phyloP scores from a whole-genome alignment of 1,140 invertebrate species.

The Drosophila cardini region DNA sequence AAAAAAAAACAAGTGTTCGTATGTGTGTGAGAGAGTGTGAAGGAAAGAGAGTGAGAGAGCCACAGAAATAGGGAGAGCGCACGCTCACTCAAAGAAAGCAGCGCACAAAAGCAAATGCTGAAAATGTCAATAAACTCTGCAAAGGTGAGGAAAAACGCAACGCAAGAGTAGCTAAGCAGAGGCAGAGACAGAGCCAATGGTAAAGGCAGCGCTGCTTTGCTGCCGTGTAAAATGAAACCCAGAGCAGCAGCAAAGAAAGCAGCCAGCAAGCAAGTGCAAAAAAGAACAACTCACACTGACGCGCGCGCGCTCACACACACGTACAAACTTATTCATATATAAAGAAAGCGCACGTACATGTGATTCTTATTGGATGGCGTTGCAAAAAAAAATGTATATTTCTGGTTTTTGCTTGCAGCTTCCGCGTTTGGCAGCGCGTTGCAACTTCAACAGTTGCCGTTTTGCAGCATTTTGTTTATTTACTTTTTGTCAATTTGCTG shows the following conservation, averaged over 20 bases:
- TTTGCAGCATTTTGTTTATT: slow-evolving; percentile 76
- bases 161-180: slow-evolving; percentile 61
- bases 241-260: slow-evolving; percentile 69
- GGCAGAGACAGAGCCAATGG: slow-evolving; percentile 17
- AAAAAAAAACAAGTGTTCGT: slow-evolving; percentile 76
- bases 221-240: slow-evolving; percentile 70
- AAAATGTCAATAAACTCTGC: slow-evolving; percentile 83
- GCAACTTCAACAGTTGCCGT: slow-evolving; percentile 71
- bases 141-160: slow-evolving; percentile 83
- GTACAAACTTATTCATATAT: slow-evolving; percentile 15
- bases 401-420: slow-evolving; percentile 74
- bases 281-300: slow-evolving; percentile 46
- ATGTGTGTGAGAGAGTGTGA: slow-evolving; percentile 18
- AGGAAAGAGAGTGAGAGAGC: slow-evolving; percentile 35
- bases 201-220: slow-evolving; percentile 30
- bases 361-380: slow-evolving; percentile 68
- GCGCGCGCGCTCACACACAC: slow-evolving; percentile 7
- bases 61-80: slow-evolving; percentile 55
- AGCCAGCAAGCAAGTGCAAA: slow-evolving; percentile 66
- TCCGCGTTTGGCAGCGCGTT: slow-evolving; percentile 62
- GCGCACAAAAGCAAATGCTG: slow-evolving; percentile 78
- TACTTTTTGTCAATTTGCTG: slow-evolving; percentile 72
- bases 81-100: slow-evolving; percentile 72
- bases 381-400: slow-evolving; percentile 58
- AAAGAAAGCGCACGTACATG: slow-evolving; percentile 57